Base-by-base conservation (phyloP, 2,797 vertebrate species). In the Etheostoma nigrum region DNA sequence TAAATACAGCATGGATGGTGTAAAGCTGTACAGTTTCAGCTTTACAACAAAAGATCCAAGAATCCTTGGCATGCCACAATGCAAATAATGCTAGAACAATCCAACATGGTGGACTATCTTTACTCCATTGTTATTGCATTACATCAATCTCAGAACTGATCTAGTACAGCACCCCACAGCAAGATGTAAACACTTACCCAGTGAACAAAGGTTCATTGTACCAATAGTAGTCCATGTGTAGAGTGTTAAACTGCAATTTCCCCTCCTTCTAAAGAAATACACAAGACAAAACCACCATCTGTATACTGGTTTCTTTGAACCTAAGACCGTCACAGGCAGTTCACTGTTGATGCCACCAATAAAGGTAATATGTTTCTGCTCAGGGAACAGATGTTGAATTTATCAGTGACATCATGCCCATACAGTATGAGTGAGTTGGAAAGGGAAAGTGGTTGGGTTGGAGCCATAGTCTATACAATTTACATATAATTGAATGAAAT, bases 201-300 rank as follows among this genome's bases (percentile, higher is more conserved):
- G 78, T 79, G 88, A 92, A 93, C 92, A 94, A 93, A 89, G 88
- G 76, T 86, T 91, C 89, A 89, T 93, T 93, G 92, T 93, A 86
- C 75, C 79, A 85, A 72, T 74, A 70, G 77, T 62, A 74, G 78
- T 71, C 77, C 90, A 93, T 82, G 82, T 92, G 89, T 80, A 76
- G 70, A 87, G 77, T 87, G 79, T 94, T 92, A 89, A 79, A 83
- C 65, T 44, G 71, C 82, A 84, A 90, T 89, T 87, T 90, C 48
- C 76, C 74, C 66, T 85, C 49, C 63, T 81, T 72, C 79, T 83
- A 68, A 87, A 88, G 62, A 78, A 83, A 86, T 66, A 76, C 73
- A 87, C 77, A 80, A 78, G 74, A 87, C 88, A 92, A 89, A 81
- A 81, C 62, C 81, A 52, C 79, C 85, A 85, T 91, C 61, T 90